These are phyloP conservation scores for Spilogale gracilis DNA, from an alignment of 2,113 vertebrate species.

Conservation along the genomic window DNA sequence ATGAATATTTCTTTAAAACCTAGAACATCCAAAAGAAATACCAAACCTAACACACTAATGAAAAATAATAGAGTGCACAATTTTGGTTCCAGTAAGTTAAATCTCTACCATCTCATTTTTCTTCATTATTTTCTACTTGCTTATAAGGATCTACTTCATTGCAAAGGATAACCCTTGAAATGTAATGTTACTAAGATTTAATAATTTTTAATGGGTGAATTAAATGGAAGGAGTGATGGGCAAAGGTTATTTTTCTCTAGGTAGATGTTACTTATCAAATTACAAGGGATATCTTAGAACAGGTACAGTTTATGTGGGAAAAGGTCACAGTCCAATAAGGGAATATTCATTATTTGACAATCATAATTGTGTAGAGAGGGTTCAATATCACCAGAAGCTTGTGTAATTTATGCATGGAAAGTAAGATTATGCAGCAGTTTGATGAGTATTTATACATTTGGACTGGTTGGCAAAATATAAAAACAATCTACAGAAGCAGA, in stretches of 20 bases:
- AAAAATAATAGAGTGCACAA: not conserved
- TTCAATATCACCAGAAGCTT: not conserved
- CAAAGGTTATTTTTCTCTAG: not conserved
- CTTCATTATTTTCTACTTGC: not conserved
- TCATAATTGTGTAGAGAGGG: not conserved
- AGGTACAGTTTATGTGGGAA: not conserved
- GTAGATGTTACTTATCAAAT: not conserved
- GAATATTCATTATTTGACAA: not conserved
- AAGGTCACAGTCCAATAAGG: not conserved
- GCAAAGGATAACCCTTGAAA: not conserved
- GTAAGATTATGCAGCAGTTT: not conserved
- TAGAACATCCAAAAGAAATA: not conserved
- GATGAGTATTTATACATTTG: not conserved
- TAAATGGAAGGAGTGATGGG: not conserved
- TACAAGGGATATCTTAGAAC: not conserved
- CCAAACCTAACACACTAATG: not conserved
- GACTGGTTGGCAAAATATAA: not conserved
- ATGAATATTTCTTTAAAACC: not conserved
- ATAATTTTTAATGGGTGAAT: not conserved
- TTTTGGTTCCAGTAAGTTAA: not conserved
- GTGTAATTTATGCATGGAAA: not conserved
- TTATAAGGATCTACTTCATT: not conserved
- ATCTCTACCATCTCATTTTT: not conserved
- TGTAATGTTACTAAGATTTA: not conserved
- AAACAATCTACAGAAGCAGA: not conserved